Percentiles rank a stretch among this genome's conserved stretches.
These are phyloP conservation scores for Myotis pilosus DNA, from an alignment of 2,797 vertebrate genomes.

Conservation along the genomic window DNA sequence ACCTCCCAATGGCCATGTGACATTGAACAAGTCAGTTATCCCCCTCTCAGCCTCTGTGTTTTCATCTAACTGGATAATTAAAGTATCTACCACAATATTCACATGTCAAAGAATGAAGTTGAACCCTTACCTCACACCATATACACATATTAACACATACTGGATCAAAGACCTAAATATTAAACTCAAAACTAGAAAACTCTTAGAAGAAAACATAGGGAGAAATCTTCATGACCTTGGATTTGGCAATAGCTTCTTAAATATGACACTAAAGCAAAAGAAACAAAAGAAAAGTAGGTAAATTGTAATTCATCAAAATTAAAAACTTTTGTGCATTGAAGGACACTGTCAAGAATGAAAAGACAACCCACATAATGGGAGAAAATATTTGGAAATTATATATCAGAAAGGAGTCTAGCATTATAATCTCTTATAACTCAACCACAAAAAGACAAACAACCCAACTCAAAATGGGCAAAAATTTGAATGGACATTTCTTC, in stretches of 20 bases:
- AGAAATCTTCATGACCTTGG: not conserved
- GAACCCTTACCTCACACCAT: not conserved
- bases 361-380: not conserved
- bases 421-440: not conserved
- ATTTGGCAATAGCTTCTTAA: not conserved
- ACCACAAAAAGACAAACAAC: not conserved
- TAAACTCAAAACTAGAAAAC: not conserved
- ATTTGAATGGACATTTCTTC: not conserved
- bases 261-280: not conserved
- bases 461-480: not conserved
- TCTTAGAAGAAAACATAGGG: not conserved
- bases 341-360: not conserved
- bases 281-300: not conserved
- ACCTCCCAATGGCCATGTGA: not conserved
- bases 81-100: not conserved
- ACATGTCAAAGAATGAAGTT: not conserved
- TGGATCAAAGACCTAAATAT: not conserved
- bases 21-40: not conserved
- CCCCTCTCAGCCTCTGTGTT: not conserved
- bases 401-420: not conserved
- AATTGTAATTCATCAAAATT: not conserved
- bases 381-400: not conserved
- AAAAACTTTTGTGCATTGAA: not conserved
- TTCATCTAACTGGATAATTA: not conserved
- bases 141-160: not conserved